Evolutionary conservation across 2,113 vertebrate species (phyloP), one percentile per base, ranked within the genome.

Genomic region (Sialia sialis): DNA sequence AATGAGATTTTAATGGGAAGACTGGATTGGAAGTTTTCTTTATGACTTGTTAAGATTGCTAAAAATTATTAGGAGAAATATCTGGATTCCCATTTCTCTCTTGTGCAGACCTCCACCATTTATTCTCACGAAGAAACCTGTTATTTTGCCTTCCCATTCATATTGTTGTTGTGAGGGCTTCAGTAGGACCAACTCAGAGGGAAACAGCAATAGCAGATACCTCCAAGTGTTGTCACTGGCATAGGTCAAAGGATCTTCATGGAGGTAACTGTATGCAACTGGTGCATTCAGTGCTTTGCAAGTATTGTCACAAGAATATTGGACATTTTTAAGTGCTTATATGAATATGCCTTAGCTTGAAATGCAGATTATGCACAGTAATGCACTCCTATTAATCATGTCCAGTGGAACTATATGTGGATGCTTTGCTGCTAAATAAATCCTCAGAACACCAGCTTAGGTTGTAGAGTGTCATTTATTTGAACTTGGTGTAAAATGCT

Each of bases 131-230:
- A 4, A 81, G 38, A 80, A 73, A 48, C 9, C 20, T 86, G 4
- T 13, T 68, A 5, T 55, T 75, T 92, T 62, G 7, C 12, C 19
- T 80, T 84, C 10, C 26, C 39, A 3, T 81, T 90, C 4, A 13
- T 49, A 16, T 29, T 63, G 21, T 49, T 74, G 23, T 51, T 73
- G 20, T 51, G 54, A 69, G 14, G 16, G 30, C 29, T 80, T 26
- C 44, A 7, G 25, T 16, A 62, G 15, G 13, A 72, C 3, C 0
- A 1, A 26, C 6, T 60, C 26, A 29, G 38, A n/a, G 18, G 12
- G 66, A 81, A 90, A 7, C 25, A 74, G 21, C 41, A 4, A 1
- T 11, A 41, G 7, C 8, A 69, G 30, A 17, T 81, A 34, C 38
- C 30, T 32, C 2, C 3, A 21, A 30, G 9, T 27, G 3, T 12